Base-by-base conservation (phyloP, 2,113 vertebrate species). In the Apodemus speciosus region DNA sequence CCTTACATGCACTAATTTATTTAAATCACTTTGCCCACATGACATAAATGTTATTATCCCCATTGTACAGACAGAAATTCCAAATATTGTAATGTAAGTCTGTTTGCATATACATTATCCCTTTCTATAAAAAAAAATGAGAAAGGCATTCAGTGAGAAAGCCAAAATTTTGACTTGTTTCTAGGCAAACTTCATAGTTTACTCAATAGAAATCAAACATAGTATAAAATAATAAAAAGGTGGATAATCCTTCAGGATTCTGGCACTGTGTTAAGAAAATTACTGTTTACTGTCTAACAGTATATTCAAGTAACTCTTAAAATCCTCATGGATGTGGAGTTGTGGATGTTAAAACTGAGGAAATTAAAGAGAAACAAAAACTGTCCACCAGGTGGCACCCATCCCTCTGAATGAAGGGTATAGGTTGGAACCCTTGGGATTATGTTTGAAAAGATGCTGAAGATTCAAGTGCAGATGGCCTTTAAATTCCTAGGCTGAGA, bases 341-440 rank as follows among this genome's bases (percentile, higher is more conserved):
- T 32, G 13, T 35, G 85, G 46, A 38, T 40, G 6, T 8, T 14
- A 8, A 56, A 72, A 72, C 21, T 25, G 18, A 53, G 46, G 7
- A 53, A 35, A 58, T 56, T 27, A 90, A 46, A 56, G 79, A 0
- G 25, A 27, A 18, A 21, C 68, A 21, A 60, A 71, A 76, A 30
- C 21, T 20, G 80, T 81, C 95, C 97, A 97, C 93, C 71, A 95
- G 97, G 92, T 96, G 97, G 96, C 95, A 21, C 69, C 85, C 60
- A 11, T 40, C 62, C 30, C 62, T 81, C 69, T 85, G 23, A 35
- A 14, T 71, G 72, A 58, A 64, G 35, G 35, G 9, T 3, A 0
- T 11, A 11, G 32, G 8, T 40, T 32, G 73, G 38, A 35, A 6
- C 0, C 6, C 13, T 35, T 53, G 0, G 4, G 30, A 40, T 9